Evolutionary conservation across 53 echinoderm and acorn worm species (phyloP), one percentile per base, ranked within the genome.

Genomic region (Paracentrotus lividus): DNA sequence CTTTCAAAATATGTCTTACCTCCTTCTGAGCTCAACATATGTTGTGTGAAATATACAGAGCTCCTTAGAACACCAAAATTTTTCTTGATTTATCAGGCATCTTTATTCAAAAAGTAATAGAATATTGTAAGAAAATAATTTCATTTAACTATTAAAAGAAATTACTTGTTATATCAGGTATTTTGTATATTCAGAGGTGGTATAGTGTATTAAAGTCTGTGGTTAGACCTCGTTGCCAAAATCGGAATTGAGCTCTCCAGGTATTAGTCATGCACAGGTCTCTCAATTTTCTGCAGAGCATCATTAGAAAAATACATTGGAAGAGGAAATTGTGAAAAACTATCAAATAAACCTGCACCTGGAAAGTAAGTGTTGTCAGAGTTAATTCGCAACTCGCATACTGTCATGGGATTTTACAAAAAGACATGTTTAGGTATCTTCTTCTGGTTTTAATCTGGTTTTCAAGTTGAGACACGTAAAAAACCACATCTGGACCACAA

Each of bases 381-480:
- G 16, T 31, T 69, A 69, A 36, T 69, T 38, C 69, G 69, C 69
- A 69, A 69, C 38, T 69, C 38, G 69, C 69, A 18, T 38, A 14
- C 38, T 34, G 34, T 4, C 5, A 36, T 34, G 69, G 69, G 69
- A 3, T 69, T 69, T 66, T 18, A 36, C 38, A 15, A 3, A 16
- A 38, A 36, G 69, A 16, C n/a, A n/a, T n/a, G n/a, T n/a, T n/a
- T n/a, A n/a, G n/a, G 0, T 15, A 13, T 38, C 38, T 69, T 69
- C 38, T 69, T 69, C n/a, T 23, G 24, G 2, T 69, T 69, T 36
- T 3, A 31, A 6, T 14, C 14, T 36, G 15, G 1, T 36, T 34
- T 36, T 38, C 69, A 69, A 69, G 69, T 69, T 38, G 4, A 69
- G 69, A 69, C 69, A 69, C 16, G 69, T 69, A 69, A n/a, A n/a